Evolutionary conservation across 23 tunicate genomes (phyloP), one percentile per base, ranked within the genome.

Genomic region (Aplidium turbinatum): DNA sequence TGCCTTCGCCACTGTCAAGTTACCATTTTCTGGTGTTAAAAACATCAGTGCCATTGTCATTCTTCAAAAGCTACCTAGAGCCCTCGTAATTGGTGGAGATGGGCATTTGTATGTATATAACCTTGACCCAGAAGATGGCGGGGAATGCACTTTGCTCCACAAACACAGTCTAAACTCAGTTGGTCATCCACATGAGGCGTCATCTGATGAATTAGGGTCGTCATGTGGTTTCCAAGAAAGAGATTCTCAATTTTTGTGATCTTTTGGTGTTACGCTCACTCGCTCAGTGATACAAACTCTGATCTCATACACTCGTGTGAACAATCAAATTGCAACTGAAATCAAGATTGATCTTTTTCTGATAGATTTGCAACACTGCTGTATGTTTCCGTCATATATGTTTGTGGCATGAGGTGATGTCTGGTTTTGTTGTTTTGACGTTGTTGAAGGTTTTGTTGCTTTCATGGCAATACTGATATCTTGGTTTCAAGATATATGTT

Each of bases 1-100:
- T 21, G 99, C 77, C 55, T 94, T 94, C 67, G 99, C 99, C 31
- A 94, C 99, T 64, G 99, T 84, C 0, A 94, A 87, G 51, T 61
- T 94, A 35, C 95, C 94, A 18, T 75, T 78, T 46, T 48, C 77
- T 34, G 82, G 87, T 4, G 29, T 73, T 29, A 82, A 80, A 73
- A 94, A 82, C 48, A 76, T 94, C 4, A 83, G 99, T 73, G 89
- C 95, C 27, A 94, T 94, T 48, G 68, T 63, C n/a, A 64, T 33
- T 0, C 58, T 94, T 26, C 96, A 90, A 71, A 82, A 90, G 38
- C 47, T 82, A 35, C 90, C 70, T 6, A 45, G 82, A 26, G 76
- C 87, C 0, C 35, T 87, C 3, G 95, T 87, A 7, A 95, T 81
- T 38, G 89, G 75, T 27, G 94, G 87, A 20, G 82, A 87, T 61